Evolutionary conservation across 2,797 vertebrate species (phyloP), one percentile per base, ranked within the genome.

Genomic region (Tolypeutes matacus): DNA sequence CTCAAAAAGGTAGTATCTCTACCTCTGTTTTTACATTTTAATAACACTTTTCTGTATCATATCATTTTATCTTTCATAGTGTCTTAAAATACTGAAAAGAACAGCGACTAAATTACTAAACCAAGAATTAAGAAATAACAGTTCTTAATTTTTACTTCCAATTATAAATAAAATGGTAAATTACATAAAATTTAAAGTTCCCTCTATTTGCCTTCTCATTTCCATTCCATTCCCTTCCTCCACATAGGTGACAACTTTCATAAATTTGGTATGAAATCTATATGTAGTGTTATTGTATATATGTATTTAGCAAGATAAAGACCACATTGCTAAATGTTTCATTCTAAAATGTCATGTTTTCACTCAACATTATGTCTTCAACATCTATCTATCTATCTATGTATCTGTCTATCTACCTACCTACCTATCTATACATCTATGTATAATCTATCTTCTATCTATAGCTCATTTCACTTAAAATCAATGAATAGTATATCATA

Each of bases 381-480:
- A 78, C 27, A 78, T 21, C 5, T 21, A 15, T 17, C 17, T 14
- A 62, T 83, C 73, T 53, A 42, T 29, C n/a, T 81, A 82, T 7
- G 15, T 36, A 85, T 11, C 11, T 46, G 27, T 2, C 31, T 14
- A 87, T 6, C 14, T 56, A 29, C 23, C 0, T 73, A 49, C 60
- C 36, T 46, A 46, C 46, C 4, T 21, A 15, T 15, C 15, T 13
- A 60, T 83, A 73, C 46, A 42, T 36, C n/a, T 81, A 82, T 10
- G 20, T 36, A 85, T 46, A 46, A 46, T 9, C 46, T 9, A n/a
- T 53, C 31, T 11, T 6, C 14, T 73, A 56, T 6, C 14, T 73
- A 56, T 67, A 36, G 86, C 53, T 36, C 14, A 65, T n/a, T 51
- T 94, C 17, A 86, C 58, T 89, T 87, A 75, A 81, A 88, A 20